Evolutionary conservation across 2,888 invertebrate species (phyloP).

Genomic region (Caradrina kadenii): DNA sequence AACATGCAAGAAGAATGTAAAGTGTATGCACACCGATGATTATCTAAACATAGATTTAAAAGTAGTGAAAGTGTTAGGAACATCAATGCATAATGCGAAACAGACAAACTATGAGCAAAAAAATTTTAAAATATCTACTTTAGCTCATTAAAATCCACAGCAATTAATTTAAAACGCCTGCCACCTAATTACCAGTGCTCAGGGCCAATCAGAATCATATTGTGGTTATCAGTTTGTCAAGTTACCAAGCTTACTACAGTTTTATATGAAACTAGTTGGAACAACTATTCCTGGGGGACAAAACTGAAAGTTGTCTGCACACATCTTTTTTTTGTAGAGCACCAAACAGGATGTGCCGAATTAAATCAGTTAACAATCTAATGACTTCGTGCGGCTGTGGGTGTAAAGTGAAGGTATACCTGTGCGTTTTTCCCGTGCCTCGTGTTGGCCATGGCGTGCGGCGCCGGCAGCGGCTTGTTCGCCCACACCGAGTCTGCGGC

Average conservation of each 20-base stretch:
- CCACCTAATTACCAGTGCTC: conserved; percentile 22
- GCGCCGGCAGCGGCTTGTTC: conserved; percentile 91
- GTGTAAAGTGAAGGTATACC: conserved; percentile 73
- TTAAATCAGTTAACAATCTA: conserved; percentile 48
- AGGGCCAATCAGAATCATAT: conserved; percentile 43
- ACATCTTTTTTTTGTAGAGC: conserved; percentile 16
- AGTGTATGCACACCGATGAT: conserved; percentile 30
- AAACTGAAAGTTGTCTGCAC: conserved; percentile 10
- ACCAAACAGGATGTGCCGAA: conserved; percentile 55
- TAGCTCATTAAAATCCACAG: conserved; percentile 26
- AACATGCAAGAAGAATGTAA: conserved; percentile 23
- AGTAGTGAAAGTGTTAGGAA: conserved; percentile 52
- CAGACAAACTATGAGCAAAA: conserved; percentile 28
- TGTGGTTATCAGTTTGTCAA: background rate
- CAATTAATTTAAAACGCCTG: conserved; percentile 31
- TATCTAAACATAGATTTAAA: conserved; percentile 45
- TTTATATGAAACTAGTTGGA: conserved; percentile 26
- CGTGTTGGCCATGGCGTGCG: conserved; percentile 89
- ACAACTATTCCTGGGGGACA: conserved; percentile 1
- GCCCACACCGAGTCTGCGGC: conserved; percentile 93
- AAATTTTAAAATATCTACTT: conserved; percentile 14
- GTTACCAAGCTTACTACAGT: conserved; percentile 9
- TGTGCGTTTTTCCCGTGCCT: conserved; percentile 94
- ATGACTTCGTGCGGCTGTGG: conserved; percentile 42
- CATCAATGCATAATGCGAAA: conserved; percentile 43